Conservation (phyloP, 2,888 invertebrate genomes). For the Machimus rusticus region DNA sequence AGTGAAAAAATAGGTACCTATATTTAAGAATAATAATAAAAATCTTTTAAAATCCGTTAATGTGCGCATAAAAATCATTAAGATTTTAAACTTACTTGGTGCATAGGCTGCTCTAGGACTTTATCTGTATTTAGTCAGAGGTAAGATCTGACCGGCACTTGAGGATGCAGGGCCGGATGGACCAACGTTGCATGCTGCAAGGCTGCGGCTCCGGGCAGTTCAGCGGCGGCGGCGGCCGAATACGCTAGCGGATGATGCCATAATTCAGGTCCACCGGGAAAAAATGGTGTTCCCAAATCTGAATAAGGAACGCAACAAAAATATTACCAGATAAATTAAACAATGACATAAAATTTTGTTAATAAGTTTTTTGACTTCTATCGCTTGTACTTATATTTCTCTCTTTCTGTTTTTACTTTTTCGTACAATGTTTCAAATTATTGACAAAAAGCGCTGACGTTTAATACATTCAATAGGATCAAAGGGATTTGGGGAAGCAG, state of each 20-base stretch:
- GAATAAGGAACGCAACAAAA: conserved; percentile 55
- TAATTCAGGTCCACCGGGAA: conserved; percentile 92
- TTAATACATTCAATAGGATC: conserved; percentile 8
- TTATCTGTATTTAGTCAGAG: conserved; percentile 89
- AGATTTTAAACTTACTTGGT: conserved; percentile 58
- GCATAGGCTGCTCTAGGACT: conserved; percentile 64
- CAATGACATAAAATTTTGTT: not conserved
- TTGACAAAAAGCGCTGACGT: conserved; percentile 38
- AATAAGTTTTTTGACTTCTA: not conserved
- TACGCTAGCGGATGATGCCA: conserved; percentile 92
- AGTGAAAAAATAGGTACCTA: too few relatives aligned
- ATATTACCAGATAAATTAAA: not conserved
- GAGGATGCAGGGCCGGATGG: conserved; percentile 96
- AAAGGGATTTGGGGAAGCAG: not conserved
- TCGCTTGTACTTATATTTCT: not conserved
- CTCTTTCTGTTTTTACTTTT: not conserved
- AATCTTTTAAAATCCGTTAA: not conserved
- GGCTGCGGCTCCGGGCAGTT: conserved; percentile 80
- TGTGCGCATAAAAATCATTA: not conserved
- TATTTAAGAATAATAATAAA: too few relatives aligned
- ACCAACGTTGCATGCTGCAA: conserved; percentile 90
- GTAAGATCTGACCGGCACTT: conserved; percentile 96
- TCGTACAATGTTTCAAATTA: conserved; percentile 6
- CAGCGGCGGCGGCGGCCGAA: conserved; percentile 77
- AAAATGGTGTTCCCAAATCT: conserved; percentile 96